These are phyloP conservation scores for Aurelia aurita complex sp. Pacific DNA, from an alignment of 30 jellyfish, hydroid and myxozoan species.

Conservation along the genomic window DNA sequence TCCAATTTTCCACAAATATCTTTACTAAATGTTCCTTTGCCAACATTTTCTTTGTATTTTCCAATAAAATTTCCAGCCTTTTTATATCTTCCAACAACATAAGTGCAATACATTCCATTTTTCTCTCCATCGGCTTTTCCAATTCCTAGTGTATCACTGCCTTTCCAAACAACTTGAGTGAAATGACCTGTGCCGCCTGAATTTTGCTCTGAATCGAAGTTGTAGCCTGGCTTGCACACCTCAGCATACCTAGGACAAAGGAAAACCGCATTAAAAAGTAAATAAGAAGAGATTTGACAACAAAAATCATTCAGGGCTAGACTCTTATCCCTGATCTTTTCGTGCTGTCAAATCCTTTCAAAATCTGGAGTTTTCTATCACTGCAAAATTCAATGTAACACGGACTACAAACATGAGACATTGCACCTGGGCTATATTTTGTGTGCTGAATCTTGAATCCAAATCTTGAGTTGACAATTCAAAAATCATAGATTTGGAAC, in stretches of 20 bases:
- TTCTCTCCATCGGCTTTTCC: conserved; percentile 72
- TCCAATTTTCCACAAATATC: conserved; percentile 50
- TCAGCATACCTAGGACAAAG: conserved; percentile 63
- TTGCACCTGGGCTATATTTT: too few species aligned
- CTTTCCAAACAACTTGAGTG: conserved; percentile 86
- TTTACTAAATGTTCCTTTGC: conserved; percentile 70
- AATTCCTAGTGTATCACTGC: conserved; percentile 44
- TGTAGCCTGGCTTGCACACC: conserved; percentile 81
- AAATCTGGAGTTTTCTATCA: too few species aligned
- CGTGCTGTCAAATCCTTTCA: too few species aligned
- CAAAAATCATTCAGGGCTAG: too few species aligned
- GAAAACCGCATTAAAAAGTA: too few species aligned
- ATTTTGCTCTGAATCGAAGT: conserved; percentile 26
- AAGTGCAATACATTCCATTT: conserved; percentile 77
- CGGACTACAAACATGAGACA: too few species aligned
- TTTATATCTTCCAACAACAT: conserved; percentile 84
- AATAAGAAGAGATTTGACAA: too few species aligned
- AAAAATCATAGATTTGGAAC: too few species aligned
- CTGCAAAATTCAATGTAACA: too few species aligned
- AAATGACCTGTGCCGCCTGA: conserved; percentile 67
- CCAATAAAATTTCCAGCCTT: conserved; percentile 84
- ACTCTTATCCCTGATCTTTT: too few species aligned
- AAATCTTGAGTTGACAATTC: too few species aligned
- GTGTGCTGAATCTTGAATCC: too few species aligned
- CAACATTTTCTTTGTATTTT: conserved; percentile 71